Evolutionary conservation across 2,113 vertebrate species (phyloP).

Genomic region (Leucopsar rothschildi): DNA sequence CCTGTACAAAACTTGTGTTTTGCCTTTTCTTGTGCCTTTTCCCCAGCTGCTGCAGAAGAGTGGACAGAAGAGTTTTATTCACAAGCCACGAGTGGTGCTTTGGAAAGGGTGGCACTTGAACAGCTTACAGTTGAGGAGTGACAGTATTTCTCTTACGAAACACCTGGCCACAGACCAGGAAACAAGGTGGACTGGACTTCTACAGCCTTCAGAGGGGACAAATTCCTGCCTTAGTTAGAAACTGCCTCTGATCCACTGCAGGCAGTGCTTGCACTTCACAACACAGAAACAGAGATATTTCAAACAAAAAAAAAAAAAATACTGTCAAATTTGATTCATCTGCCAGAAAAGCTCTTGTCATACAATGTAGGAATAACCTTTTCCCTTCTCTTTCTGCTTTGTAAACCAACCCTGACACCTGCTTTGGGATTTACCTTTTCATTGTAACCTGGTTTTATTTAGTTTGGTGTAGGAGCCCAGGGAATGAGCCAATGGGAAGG

Average conservation of each 20-base stretch:
- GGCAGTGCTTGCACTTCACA: neutral
- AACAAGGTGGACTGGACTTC: neutral
- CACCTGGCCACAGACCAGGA: neutral
- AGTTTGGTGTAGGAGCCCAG: neutral
- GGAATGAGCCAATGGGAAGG: neutral
- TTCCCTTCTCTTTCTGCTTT: constrained; percentile 3
- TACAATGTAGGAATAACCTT: constrained; percentile 7
- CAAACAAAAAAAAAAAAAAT: neutral
- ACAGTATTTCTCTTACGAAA: neutral
- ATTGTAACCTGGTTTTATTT: constrained; percentile 20
- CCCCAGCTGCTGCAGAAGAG: neutral
- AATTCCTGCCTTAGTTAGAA: neutral
- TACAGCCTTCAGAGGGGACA: neutral
- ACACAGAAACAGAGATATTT: neutral
- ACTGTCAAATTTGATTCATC: constrained; percentile 13
- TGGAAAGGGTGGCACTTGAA: neutral
- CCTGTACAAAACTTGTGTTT: neutral
- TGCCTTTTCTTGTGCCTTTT: neutral
- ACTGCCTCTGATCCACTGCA: neutral
- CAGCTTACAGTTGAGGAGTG: neutral
- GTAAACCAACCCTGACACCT: constrained; percentile 25
- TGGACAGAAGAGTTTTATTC: fast-evolving
- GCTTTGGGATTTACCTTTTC: constrained; percentile 49
- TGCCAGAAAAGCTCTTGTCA: neutral
- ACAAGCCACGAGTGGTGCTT: neutral